Percentiles rank a stretch among this genome's conserved stretches.
Conservation (phyloP, 1,140 invertebrate species). For the Dreissena polymorpha region DNA sequence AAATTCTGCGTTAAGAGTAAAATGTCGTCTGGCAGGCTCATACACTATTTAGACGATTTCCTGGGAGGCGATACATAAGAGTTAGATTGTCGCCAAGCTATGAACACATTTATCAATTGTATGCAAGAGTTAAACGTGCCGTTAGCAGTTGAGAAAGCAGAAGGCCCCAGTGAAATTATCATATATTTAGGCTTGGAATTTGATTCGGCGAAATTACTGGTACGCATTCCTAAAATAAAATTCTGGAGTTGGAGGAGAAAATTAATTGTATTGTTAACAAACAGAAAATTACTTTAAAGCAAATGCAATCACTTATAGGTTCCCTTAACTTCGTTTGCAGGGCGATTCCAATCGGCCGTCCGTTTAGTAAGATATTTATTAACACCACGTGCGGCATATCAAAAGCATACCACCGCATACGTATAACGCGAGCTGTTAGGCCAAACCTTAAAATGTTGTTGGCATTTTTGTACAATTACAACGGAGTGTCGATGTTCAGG, state of each 20-base stretch:
- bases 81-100: conserved; percentile 4
- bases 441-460: too few relatives aligned
- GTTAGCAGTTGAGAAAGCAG: conserved; percentile 51
- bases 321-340: conserved; percentile 40
- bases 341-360: conserved; percentile 30
- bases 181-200: conserved; percentile 24
- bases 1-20: conserved; percentile 13
- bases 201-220: conserved; percentile 30
- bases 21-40: background rate
- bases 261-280: background rate
- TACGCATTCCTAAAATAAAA: background rate
- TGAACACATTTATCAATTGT: background rate
- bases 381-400: background rate
- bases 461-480: too few relatives aligned
- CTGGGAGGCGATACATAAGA: background rate
- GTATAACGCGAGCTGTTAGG: background rate
- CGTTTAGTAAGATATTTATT: conserved; percentile 35
- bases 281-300: conserved; percentile 5
- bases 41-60: conserved; percentile 15
- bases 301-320: conserved; percentile 51
- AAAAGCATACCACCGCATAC: conserved; percentile 26
- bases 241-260: background rate
- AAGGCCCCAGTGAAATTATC: conserved; percentile 25
- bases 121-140: conserved; percentile 33
- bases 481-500: too few relatives aligned